Evolutionary conservation across 2,888 invertebrate genomes (phyloP), one percentile per base, ranked within the genome.

Genomic region (Acanthosoma haemorrhoidale): DNA sequence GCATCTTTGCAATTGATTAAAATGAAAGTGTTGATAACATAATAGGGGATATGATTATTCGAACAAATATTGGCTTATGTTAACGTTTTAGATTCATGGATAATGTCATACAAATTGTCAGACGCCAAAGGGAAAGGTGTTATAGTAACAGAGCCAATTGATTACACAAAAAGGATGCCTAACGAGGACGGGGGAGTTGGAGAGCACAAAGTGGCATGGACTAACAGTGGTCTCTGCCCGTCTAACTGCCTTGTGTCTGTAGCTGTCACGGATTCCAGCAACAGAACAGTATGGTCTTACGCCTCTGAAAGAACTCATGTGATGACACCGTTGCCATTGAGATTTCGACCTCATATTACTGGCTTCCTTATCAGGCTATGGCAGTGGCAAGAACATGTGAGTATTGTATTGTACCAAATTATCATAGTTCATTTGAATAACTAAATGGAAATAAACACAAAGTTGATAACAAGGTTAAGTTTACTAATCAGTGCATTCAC

Each of bases 341-440:
- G 73, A 31, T 74, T 75, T 60, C 73, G 75, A 38, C 73, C 72
- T 58, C 70, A 73, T 21, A 73, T 74, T 38, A 73, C 74, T 18
- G 91, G 92, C 0, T 92, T 91, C 80, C 88, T 90, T 16, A 80
- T 92, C 75, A 92, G 92, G 82, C 88, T 91, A 80, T 92, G 92
- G 91, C 88, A 89, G 77, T 92, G 90, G 90, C 71, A 73, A 57
- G 32, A 61, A 57, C 72, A 69, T 36, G 72, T 72, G 31, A 57
- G 70, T 43, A 38, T 38, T 32, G 13, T 3, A 32, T 32, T 4
- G 32, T 9, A 32, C n/a, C n/a, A n/a, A n/a, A n/a, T n/a, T n/a
- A n/a, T n/a, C n/a, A n/a, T n/a, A n/a, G n/a, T n/a, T n/a, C n/a
- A n/a, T n/a, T n/a, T n/a, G n/a, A n/a, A n/a, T n/a, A n/a, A n/a